Percentiles rank a stretch among this genome's conserved stretches.
Conservation (phyloP, 2,113 vertebrate species). For the Tenrec ecaudatus region DNA sequence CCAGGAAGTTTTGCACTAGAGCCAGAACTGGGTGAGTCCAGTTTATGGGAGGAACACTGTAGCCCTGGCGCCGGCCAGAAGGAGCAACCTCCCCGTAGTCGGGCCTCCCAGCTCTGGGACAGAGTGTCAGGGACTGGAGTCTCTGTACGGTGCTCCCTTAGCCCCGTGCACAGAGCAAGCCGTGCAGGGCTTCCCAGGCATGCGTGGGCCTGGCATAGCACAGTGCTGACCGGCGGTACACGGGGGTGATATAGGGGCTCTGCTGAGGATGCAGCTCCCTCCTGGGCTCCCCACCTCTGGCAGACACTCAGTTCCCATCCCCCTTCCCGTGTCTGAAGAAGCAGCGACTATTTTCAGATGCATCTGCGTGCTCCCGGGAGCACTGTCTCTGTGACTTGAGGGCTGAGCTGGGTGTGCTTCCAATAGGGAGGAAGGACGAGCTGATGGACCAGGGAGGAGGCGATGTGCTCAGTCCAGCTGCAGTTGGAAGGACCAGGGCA, state of each 20-base stretch:
- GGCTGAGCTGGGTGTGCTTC: background rate
- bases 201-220: fast-evolving
- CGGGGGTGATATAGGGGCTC: background rate
- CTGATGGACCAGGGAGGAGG: background rate
- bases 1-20: background rate
- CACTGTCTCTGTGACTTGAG: background rate
- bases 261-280: background rate
- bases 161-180: background rate
- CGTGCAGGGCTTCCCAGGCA: background rate
- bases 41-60: background rate
- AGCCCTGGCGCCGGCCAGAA: background rate
- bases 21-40: background rate
- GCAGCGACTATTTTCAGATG: slow-evolving; percentile 43
- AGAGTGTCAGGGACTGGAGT: background rate
- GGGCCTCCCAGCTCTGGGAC: background rate
- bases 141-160: background rate
- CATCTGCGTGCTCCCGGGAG: background rate
- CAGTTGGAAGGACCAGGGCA: background rate
- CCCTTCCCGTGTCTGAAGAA: background rate
- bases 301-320: background rate
- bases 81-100: background rate
- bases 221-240: fast-evolving
- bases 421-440: background rate
- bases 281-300: background rate
- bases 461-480: background rate